Evolutionary conservation across 2,113 vertebrate species (phyloP).

Genomic region (Anser cygnoides): DNA sequence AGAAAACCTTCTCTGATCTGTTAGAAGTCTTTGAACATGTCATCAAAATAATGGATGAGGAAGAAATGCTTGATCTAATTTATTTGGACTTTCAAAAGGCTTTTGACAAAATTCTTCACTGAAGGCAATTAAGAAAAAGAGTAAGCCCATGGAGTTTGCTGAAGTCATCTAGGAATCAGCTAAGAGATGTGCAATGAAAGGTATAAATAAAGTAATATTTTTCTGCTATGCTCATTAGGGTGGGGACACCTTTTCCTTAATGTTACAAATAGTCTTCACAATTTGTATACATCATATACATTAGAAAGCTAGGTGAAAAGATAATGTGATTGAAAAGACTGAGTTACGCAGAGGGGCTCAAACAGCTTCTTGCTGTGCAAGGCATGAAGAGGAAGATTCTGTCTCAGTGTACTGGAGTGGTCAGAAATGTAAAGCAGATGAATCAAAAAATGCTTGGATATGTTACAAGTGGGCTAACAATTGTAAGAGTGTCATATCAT

Average conservation of each 20-base stretch:
- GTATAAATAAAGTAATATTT: neutral
- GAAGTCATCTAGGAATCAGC: neutral
- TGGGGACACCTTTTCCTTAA: neutral
- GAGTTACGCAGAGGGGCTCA: neutral
- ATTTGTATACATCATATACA: neutral
- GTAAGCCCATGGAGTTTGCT: neutral
- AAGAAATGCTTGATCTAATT: constrained; percentile 20
- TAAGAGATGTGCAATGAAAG: neutral
- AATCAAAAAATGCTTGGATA: neutral
- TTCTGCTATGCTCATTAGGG: neutral
- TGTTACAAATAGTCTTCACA: neutral
- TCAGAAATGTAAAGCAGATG: neutral
- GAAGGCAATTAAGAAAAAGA: constrained; percentile 8
- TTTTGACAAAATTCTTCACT: constrained; percentile 17
- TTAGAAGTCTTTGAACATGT: neutral
- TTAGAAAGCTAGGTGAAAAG: neutral
- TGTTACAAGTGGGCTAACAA: neutral
- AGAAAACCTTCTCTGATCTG: neutral
- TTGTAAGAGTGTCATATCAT: neutral
- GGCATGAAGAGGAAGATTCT: neutral
- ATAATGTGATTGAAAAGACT: neutral
- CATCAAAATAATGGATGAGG: constrained; percentile 22
- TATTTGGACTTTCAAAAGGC: constrained; percentile 7
- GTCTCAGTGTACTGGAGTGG: neutral
- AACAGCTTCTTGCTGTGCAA: neutral